Evolutionary conservation across 2,797 vertebrate species (phyloP).

Genomic region (Betta splendens): DNA sequence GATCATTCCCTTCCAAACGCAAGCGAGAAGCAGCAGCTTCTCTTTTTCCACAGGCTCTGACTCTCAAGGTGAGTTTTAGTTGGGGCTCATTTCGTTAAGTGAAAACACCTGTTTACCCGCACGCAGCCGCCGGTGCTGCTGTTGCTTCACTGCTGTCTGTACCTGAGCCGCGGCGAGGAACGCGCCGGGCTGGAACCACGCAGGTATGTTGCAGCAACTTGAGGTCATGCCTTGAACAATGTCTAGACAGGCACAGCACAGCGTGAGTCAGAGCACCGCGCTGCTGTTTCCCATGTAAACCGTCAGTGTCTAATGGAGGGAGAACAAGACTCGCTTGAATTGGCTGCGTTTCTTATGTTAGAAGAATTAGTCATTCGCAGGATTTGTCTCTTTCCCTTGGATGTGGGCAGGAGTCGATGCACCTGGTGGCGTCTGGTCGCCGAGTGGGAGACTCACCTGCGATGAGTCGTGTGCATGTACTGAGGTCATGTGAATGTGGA

Average conservation of each 20-base stretch:
- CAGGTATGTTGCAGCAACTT: slow-evolving; percentile 8
- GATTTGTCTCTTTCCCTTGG: no score
- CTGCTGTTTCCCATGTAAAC: slow-evolving; percentile 14
- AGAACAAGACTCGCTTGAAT: background rate
- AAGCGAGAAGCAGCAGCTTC: background rate
- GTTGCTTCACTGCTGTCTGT: no score
- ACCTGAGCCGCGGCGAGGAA: no score
- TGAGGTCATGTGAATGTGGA: no score
- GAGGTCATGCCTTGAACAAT: slow-evolving; percentile 4
- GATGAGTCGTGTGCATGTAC: background rate
- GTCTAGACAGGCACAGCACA: slow-evolving; percentile 46
- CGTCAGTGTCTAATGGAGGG: background rate
- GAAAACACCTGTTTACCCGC: background rate
- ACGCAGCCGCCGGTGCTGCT: no score
- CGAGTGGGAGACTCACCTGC: slow-evolving; percentile 23
- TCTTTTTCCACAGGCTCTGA: background rate
- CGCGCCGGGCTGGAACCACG: slow-evolving; percentile 16
- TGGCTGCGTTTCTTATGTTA: background rate
- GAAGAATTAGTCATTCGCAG: background rate
- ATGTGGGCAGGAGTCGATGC: slow-evolving; percentile 3
- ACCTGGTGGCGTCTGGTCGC: slow-evolving; percentile 26
- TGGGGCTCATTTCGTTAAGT: background rate
- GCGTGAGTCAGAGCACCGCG: slow-evolving; percentile 38
- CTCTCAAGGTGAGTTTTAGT: no score
- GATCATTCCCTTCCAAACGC: background rate